Percentiles rank a stretch among this genome's conserved stretches.
These are phyloP conservation scores for Equus quagga DNA, from an alignment of 2,113 vertebrate genomes.

Conservation along the genomic window DNA sequence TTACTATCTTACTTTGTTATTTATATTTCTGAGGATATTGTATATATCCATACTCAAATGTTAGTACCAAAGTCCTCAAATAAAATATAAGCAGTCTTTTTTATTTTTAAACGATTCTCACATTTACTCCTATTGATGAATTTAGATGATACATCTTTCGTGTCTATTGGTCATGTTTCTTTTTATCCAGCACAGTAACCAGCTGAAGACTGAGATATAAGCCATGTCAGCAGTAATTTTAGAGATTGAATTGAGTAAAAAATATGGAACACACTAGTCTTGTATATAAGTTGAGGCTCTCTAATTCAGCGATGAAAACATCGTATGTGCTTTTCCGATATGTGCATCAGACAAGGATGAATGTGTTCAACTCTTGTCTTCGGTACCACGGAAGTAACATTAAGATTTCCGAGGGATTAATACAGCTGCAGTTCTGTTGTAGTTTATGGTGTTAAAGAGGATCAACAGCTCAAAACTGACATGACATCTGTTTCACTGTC, in stretches of 20 bases:
- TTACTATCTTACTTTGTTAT: background rate
- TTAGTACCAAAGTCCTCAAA: background rate
- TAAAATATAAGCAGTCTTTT: background rate
- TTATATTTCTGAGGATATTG: background rate
- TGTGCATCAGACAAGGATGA: background rate
- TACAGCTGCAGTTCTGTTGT: background rate
- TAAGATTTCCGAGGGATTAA: background rate
- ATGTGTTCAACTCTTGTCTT: background rate
- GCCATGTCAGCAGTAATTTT: background rate
- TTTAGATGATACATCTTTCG: background rate
- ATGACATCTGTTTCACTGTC: background rate
- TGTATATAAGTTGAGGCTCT: background rate
- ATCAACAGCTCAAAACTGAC: background rate
- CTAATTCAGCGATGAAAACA: background rate
- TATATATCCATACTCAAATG: slow-evolving; percentile 25
- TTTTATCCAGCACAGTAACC: background rate
- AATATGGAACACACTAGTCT: background rate
- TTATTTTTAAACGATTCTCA: background rate
- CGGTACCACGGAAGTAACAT: background rate
- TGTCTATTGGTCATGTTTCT: background rate
- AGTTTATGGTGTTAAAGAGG: background rate
- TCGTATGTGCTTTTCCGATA: background rate
- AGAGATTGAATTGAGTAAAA: background rate
- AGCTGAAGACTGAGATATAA: background rate
- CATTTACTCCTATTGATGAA: background rate